phyloP scores from a whole-genome alignment of 30 jellyfish, hydroid and myxozoan species.

The Chrysaora quinquecirrha region DNA sequence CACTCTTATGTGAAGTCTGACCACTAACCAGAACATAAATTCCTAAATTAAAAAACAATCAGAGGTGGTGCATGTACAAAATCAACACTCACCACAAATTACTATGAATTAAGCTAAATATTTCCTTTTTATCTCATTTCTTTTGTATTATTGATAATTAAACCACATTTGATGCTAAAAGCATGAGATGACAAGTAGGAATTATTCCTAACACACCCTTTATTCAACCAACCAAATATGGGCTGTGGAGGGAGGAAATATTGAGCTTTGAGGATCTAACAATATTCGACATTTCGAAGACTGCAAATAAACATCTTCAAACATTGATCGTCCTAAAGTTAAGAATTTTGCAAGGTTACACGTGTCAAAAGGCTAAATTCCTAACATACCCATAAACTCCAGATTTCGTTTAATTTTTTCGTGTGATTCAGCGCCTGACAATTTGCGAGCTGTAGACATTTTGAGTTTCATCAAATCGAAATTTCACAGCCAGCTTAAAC shows the following conservation, averaged over 20 bases:
- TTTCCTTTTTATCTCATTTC: neutral
- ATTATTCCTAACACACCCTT: slow-evolving; percentile 23
- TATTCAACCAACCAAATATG: slow-evolving; percentile 23
- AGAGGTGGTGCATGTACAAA: neutral
- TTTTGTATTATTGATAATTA: neutral
- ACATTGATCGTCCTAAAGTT: too few species aligned
- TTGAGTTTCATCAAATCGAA: neutral
- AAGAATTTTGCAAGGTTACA: neutral
- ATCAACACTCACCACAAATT: slow-evolving; percentile 6
- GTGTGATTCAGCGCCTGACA: slow-evolving; percentile 58
- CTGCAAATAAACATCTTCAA: neutral
- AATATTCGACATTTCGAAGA: too few species aligned
- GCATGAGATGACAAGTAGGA: slow-evolving; percentile 1
- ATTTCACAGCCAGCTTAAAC: neutral
- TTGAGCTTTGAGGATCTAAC: too few species aligned
- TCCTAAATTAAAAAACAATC: neutral
- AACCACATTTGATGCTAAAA: slow-evolving; percentile 3
- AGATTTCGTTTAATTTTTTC: slow-evolving; percentile 72
- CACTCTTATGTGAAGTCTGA: neutral
- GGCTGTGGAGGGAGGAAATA: slow-evolving; percentile 12
- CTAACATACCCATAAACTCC: slow-evolving; percentile 74
- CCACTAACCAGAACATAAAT: neutral
- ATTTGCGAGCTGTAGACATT: slow-evolving; percentile 51
- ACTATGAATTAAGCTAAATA: neutral
- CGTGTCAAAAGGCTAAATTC: neutral